These are phyloP conservation scores for Lithophane ornitopus DNA, from an alignment of 2,888 invertebrate species.

Conservation along the genomic window DNA sequence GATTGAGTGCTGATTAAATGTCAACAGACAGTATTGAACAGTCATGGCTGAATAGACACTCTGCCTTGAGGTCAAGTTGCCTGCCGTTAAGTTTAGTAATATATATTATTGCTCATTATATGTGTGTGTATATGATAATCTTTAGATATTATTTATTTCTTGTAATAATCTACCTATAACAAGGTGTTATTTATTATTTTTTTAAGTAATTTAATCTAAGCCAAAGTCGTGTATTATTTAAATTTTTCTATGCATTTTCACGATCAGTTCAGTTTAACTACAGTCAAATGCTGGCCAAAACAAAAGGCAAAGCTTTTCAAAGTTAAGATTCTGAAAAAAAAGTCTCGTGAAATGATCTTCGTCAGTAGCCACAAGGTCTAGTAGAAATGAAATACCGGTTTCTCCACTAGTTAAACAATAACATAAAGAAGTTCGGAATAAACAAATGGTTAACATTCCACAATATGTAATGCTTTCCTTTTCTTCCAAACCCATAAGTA, in stretches of 20 bases:
- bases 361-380: no score
- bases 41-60: constrained; percentile 28
- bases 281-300: no score
- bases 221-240: background rate
- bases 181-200: no score
- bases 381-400: background rate
- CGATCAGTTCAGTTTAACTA: no score
- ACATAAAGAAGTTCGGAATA: background rate
- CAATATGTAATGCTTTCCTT: constrained; percentile 29
- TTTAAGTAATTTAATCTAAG: background rate
- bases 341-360: no score
- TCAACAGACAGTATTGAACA: constrained; percentile 28
- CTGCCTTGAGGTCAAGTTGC: constrained; percentile 42
- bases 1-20: constrained; percentile 52
- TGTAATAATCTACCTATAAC: background rate
- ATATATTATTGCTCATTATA: background rate
- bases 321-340: background rate
- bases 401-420: background rate
- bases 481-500: constrained; percentile 26
- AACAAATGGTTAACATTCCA: constrained; percentile 2
- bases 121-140: background rate
- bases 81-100: constrained; percentile 18
- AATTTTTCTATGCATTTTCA: background rate
- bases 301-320: background rate
- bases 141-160: background rate